Percentiles rank a stretch among this genome's conserved stretches.
Evolutionary conservation across 2,113 vertebrate genomes (phyloP).

Genomic region (Electrona antarctica): DNA sequence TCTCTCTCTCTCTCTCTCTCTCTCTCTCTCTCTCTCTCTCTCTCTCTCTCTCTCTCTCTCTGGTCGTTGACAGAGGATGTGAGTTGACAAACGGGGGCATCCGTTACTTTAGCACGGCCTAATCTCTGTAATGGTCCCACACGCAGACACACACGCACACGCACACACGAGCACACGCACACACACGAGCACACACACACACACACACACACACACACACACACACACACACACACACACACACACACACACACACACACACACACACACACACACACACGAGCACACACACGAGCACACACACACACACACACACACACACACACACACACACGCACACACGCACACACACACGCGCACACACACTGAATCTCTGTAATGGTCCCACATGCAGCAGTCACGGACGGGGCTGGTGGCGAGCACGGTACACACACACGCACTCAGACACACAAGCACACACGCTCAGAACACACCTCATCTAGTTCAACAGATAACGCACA

Average conservation of each 20-base stretch:
- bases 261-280: conserved; percentile 48
- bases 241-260: conserved; percentile 43
- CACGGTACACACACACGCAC: too few relatives aligned
- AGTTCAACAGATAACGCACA: not conserved
- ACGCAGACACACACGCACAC: conserved; percentile 68
- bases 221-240: conserved; percentile 15
- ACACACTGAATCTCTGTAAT: too few relatives aligned
- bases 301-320: conserved; percentile 36
- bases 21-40: conserved; percentile 53
- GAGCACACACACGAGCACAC: conserved; percentile 29
- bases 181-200: conserved; percentile 26
- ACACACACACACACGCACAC: conserved; percentile 12
- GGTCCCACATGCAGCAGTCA: too few relatives aligned
- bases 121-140: conserved; percentile 91
- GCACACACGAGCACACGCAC: conserved; percentile 34
- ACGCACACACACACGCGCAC: too few relatives aligned
- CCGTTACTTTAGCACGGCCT: conserved; percentile 81
- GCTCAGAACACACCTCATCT: not conserved
- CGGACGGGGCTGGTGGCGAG: too few relatives aligned
- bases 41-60: conserved; percentile 48
- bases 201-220: conserved; percentile 36
- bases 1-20: conserved; percentile 60
- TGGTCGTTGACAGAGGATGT: conserved; percentile 80
- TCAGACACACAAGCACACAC: not conserved
- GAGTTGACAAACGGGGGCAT: conserved; percentile 87